Percentiles rank a stretch among this genome's conserved stretches.
These are phyloP conservation scores for Gallinago nigripennis DNA, from an alignment of 2,797 vertebrate species.

Conservation along the genomic window DNA sequence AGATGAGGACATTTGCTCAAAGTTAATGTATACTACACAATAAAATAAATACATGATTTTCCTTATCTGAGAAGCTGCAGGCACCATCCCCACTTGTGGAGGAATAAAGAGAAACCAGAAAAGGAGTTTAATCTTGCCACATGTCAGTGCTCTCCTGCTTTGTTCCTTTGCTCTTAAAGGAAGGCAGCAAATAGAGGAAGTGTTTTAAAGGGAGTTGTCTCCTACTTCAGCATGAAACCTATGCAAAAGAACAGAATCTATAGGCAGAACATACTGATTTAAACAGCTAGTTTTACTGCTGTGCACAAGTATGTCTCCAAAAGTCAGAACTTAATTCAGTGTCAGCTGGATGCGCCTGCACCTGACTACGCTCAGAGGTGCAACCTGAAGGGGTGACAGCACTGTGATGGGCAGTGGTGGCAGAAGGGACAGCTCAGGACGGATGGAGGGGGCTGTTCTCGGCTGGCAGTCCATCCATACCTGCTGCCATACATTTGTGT, in stretches of 20 bases:
- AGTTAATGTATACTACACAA: neutral
- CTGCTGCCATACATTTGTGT: accelerated
- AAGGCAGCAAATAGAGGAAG: neutral
- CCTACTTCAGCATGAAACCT: neutral
- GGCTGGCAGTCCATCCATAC: neutral
- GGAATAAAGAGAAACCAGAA: neutral
- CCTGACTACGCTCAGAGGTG: neutral
- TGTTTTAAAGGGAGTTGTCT: neutral
- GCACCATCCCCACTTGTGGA: neutral
- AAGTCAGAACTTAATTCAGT: neutral
- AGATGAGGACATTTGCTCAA: neutral
- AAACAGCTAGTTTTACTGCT: neutral
- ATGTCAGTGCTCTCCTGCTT: neutral
- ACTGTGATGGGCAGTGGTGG: accelerated
- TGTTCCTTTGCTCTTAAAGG: neutral
- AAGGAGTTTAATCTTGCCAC: neutral
- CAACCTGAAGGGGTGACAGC: neutral
- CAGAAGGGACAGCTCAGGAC: accelerated
- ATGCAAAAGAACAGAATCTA: neutral
- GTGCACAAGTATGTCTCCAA: neutral
- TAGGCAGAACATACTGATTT: neutral
- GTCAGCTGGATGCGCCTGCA: neutral
- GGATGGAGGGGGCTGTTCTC: accelerated
- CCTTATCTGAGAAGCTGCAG: neutral
- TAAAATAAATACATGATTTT: neutral